Evolutionary conservation across 2,797 vertebrate genomes (phyloP).

Genomic region (Centropyge bicolor): DNA sequence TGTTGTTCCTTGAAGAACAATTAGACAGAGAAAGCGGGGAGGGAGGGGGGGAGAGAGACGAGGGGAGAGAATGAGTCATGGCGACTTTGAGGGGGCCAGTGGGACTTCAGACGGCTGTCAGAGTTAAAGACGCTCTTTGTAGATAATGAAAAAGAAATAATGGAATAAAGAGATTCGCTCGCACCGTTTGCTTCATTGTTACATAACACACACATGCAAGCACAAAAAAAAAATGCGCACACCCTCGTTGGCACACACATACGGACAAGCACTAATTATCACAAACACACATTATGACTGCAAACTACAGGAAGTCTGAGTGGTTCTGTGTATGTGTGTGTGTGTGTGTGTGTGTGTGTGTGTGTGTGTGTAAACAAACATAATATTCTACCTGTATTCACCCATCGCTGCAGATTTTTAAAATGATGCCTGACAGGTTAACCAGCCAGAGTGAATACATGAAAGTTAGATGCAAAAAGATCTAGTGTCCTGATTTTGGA

Average conservation of each 20-base stretch:
- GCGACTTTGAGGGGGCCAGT: slow-evolving; percentile 43
- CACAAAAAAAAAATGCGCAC: slow-evolving; percentile 3
- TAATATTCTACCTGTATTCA: slow-evolving; percentile 13
- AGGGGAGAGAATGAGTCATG: slow-evolving; percentile 39
- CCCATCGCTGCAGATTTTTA: not conserved
- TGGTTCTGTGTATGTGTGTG: not conserved
- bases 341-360: not conserved
- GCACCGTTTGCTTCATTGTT: slow-evolving; percentile 38
- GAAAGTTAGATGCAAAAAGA: slow-evolving; percentile 11
- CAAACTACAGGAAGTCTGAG: not conserved
- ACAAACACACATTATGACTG: not conserved
- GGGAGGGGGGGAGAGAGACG: not conserved
- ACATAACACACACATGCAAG: slow-evolving; percentile 45
- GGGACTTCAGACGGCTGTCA: slow-evolving; percentile 50
- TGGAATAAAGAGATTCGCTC: slow-evolving; percentile 48
- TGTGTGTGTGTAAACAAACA: slow-evolving; percentile 14
- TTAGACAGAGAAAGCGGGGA: slow-evolving; percentile 29
- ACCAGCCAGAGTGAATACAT: slow-evolving; percentile 20
- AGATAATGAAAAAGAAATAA: slow-evolving; percentile 68
- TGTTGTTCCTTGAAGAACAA: slow-evolving; percentile 67
- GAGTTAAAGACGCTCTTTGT: slow-evolving; percentile 58
- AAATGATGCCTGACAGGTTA: slow-evolving; percentile 26
- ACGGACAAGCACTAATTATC: slow-evolving; percentile 15
- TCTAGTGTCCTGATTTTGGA: not conserved
- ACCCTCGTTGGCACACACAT: not conserved